Conservation (phyloP, 1,140 invertebrate species). For the Drosophila nikananu region DNA sequence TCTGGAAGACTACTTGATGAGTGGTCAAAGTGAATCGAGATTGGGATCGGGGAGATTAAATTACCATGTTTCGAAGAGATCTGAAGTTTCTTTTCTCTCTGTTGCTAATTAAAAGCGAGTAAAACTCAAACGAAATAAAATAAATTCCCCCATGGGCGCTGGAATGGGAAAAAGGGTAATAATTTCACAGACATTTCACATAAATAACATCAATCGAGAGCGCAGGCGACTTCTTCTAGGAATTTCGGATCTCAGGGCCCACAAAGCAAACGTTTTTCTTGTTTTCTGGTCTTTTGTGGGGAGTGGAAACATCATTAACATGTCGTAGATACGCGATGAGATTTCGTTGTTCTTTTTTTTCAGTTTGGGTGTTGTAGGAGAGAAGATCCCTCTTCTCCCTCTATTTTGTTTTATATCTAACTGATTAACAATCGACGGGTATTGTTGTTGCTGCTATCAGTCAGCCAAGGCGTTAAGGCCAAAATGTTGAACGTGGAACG, state of each 20-base stretch:
- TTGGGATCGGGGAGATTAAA: slow-evolving; percentile 72
- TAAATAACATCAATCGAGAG: slow-evolving; percentile 80
- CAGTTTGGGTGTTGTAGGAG: slow-evolving; percentile 31
- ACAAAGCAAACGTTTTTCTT: slow-evolving; percentile 65
- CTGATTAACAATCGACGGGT: slow-evolving; percentile 78
- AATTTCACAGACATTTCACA: slow-evolving; percentile 83
- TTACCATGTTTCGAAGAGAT: slow-evolving; percentile 64
- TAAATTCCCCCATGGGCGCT: slow-evolving; percentile 60
- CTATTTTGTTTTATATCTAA: slow-evolving; percentile 83
- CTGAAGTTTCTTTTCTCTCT: slow-evolving; percentile 38
- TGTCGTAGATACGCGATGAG: slow-evolving; percentile 78
- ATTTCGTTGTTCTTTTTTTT: slow-evolving; percentile 61
- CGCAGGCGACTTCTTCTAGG: slow-evolving; percentile 65
- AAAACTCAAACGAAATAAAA: slow-evolving; percentile 80
- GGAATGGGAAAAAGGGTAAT: slow-evolving; percentile 68
- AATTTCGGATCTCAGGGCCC: slow-evolving; percentile 59
- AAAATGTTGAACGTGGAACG: slow-evolving; percentile 42
- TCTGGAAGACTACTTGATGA: slow-evolving; percentile 75
- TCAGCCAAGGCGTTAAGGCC: slow-evolving; percentile 76
- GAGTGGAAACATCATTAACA: slow-evolving; percentile 79
- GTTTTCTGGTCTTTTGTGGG: slow-evolving; percentile 35
- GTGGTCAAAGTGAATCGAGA: slow-evolving; percentile 78
- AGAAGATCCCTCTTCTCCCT: slow-evolving; percentile 54
- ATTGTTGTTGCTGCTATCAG: slow-evolving; percentile 69
- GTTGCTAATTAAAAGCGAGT: slow-evolving; percentile 81